These are phyloP conservation scores for Drosophila testacea DNA, from an alignment of 2,888 invertebrate genomes.

Conservation along the genomic window DNA sequence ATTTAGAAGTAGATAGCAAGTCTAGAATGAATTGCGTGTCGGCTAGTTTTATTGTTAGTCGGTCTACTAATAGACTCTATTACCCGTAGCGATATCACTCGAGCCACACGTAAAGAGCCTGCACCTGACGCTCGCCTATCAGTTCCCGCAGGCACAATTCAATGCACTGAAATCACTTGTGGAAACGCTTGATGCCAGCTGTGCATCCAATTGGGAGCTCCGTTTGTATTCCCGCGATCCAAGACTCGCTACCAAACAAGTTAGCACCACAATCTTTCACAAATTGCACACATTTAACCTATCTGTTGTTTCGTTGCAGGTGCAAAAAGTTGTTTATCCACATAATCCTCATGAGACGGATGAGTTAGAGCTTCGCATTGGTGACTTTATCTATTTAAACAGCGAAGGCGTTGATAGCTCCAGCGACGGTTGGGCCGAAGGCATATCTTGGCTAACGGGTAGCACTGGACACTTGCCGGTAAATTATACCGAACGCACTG, in stretches of 20 bases:
- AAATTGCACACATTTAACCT: too few species aligned
- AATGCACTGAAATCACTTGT: conserved; percentile 90
- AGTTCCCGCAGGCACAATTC: conserved; percentile 91
- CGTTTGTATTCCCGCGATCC: conserved; percentile 94
- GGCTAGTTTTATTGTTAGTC: conserved; percentile 20
- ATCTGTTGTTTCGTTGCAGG: conserved; percentile 84
- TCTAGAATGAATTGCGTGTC: too few species aligned
- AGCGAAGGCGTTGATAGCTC: conserved; percentile 90
- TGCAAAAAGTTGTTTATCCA: conserved; percentile 92
- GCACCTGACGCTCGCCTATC: conserved; percentile 95
- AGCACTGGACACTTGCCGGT: conserved; percentile 92
- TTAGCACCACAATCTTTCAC: conserved; percentile 65
- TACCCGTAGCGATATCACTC: conserved; percentile 88
- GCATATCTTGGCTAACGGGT: conserved; percentile 86
- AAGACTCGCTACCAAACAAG: conserved; percentile 90
- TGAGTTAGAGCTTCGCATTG: conserved; percentile 93
- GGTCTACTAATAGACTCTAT: conserved; percentile 61
- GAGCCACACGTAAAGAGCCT: conserved; percentile 94
- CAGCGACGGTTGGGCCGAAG: conserved; percentile 95
- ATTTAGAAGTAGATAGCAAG: neutral
- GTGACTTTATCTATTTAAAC: conserved; percentile 94
- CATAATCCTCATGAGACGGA: conserved; percentile 92
- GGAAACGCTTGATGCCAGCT: conserved; percentile 89
- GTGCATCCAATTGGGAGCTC: conserved; percentile 92
- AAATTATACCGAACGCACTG: conserved; percentile 92